Conservation (phyloP, 2,888 invertebrate genomes). For the Eutolmus rufibarbis region DNA sequence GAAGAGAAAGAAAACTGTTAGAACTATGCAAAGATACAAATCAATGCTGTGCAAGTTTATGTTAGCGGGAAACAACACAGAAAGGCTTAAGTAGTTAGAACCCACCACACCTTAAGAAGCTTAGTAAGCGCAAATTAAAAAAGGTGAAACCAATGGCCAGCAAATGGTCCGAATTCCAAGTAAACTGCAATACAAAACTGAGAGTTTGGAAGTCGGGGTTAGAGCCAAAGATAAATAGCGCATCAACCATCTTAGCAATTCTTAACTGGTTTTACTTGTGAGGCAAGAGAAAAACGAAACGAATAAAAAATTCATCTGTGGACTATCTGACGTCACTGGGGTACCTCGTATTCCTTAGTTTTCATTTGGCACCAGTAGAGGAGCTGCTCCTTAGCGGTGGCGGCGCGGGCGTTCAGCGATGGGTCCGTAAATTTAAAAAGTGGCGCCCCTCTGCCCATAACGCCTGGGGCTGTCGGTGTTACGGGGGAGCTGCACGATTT, state of each 20-base stretch:
- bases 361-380: slow-evolving; percentile 97
- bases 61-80: slow-evolving; percentile 18
- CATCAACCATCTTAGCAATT: background rate
- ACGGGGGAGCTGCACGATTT: slow-evolving; percentile 73
- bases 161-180: background rate
- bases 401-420: slow-evolving; percentile 88
- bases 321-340: slow-evolving; percentile 15
- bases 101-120: background rate
- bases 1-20: slow-evolving; percentile 48
- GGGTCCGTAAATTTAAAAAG: slow-evolving; percentile 92
- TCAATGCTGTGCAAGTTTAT: background rate
- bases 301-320: background rate
- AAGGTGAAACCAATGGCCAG: slow-evolving; percentile 19
- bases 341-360: slow-evolving; percentile 97
- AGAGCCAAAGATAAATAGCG: slow-evolving; percentile 19
- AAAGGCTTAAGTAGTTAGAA: background rate
- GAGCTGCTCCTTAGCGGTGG: slow-evolving; percentile 95
- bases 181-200: background rate
- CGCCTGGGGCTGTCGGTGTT: slow-evolving; percentile 73
- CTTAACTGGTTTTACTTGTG: background rate
- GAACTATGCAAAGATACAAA: background rate
- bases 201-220: background rate
- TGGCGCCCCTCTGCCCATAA: slow-evolving; percentile 68
- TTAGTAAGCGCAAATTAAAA: slow-evolving; percentile 17
- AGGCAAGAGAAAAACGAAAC: slow-evolving; percentile 1